phyloP scores from a whole-genome alignment of 2,888 invertebrate genomes.

The Ormyrus pomaceus region DNA sequence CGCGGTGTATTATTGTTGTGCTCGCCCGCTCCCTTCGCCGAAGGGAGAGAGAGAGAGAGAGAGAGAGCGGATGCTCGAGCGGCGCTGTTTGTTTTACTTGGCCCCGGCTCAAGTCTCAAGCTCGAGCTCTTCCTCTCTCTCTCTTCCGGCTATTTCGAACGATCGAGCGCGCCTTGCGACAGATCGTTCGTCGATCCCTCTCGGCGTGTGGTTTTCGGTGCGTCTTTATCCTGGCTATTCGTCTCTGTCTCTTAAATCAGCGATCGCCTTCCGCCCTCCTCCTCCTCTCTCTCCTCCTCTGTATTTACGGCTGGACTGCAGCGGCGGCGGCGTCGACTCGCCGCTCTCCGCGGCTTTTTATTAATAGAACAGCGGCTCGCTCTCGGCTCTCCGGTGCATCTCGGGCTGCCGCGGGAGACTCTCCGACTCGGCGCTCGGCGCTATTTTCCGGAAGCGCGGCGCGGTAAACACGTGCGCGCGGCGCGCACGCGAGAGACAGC shows the following conservation, averaged over 20 bases:
- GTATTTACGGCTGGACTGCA: constrained; percentile 1
- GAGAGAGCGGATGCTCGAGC: neutral
- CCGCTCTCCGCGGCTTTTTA: neutral
- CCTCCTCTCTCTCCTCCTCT: neutral
- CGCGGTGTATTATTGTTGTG: neutral
- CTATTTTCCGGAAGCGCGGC: no score
- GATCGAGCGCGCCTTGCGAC: neutral
- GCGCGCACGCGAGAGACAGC: neutral
- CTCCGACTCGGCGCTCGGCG: no score
- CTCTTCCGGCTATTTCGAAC: neutral
- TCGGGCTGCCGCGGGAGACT: neutral
- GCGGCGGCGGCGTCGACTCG: no score
- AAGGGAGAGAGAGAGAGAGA: neutral
- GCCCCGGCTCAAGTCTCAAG: constrained; percentile 34
- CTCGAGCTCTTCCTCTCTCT: constrained; percentile 29
- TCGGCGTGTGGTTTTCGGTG: neutral
- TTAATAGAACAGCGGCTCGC: constrained; percentile 25
- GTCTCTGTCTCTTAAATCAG: constrained; percentile 35
- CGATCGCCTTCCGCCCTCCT: neutral
- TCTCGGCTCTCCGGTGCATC: no score
- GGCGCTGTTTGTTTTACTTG: constrained; percentile 44
- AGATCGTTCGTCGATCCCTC: neutral
- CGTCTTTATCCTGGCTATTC: no score
- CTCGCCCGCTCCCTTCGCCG: neutral
- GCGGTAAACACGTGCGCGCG: neutral